Evolutionary conservation across 2,113 vertebrate genomes (phyloP).

Genomic region (Mastomys coucha): DNA sequence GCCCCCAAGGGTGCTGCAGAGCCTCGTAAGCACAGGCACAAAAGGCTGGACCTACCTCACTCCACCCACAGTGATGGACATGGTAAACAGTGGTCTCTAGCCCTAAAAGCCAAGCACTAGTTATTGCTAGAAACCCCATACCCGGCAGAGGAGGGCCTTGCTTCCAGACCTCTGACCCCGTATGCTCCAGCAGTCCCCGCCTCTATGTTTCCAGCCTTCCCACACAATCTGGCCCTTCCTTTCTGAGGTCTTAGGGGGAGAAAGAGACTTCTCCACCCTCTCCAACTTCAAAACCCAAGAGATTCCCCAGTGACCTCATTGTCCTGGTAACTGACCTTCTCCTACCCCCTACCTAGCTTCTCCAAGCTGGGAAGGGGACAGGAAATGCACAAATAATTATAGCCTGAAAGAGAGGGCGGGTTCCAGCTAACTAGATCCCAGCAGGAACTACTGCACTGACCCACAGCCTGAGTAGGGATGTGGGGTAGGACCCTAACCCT

Average conservation of each 20-base stretch:
- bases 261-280: slow-evolving; percentile 7
- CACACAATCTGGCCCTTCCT: background rate
- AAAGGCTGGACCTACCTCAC: background rate
- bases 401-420: slow-evolving; percentile 76
- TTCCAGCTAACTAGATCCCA: slow-evolving; percentile 64
- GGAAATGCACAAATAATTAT: slow-evolving; percentile 75
- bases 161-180: slow-evolving; percentile 48
- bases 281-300: slow-evolving; percentile 53
- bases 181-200: background rate
- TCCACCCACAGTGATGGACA: background rate
- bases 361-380: slow-evolving; percentile 72
- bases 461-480: background rate
- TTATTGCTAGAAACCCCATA: too few relatives aligned
- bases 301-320: slow-evolving; percentile 74
- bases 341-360: slow-evolving; percentile 66
- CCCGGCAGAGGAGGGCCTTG: background rate
- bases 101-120: background rate
- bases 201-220: background rate
- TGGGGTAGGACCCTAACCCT: too few relatives aligned
- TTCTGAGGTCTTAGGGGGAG: background rate
- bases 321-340: slow-evolving; percentile 68
- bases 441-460: background rate
- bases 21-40: background rate
- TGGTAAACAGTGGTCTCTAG: background rate
- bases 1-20: background rate